phyloP scores from a whole-genome alignment of 2,888 invertebrate species.

The Chydorus sphaericus region DNA sequence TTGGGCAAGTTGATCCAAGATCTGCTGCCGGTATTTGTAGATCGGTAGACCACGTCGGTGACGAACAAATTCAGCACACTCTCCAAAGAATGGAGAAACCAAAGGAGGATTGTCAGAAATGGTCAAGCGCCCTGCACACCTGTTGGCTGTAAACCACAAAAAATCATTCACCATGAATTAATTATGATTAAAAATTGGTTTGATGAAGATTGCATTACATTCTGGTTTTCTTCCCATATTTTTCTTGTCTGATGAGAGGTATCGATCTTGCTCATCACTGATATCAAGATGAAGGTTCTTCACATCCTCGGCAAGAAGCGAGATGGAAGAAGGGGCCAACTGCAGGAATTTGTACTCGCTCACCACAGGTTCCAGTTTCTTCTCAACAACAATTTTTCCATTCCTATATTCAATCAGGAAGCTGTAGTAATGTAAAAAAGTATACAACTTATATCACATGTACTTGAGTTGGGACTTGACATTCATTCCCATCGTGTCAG shows the following conservation, averaged over 20 bases:
- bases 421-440: background rate
- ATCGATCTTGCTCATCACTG: background rate
- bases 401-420: background rate
- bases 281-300: background rate
- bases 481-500: slow-evolving; percentile 2
- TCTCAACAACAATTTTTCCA: background rate
- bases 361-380: background rate
- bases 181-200: background rate
- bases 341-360: background rate
- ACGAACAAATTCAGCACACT: background rate
- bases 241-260: background rate
- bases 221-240: background rate
- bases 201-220: background rate
- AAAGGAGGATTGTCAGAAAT: too few species aligned
- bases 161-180: background rate
- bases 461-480: background rate
- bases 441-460: background rate
- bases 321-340: background rate
- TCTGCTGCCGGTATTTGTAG: background rate
- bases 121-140: background rate
- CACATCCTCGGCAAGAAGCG: background rate
- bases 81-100: background rate
- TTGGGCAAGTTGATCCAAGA: slow-evolving; percentile 15
- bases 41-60: slow-evolving; percentile 6
- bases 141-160: background rate